A percentile compares a stretch with the other conserved stretches of the same genome.
Evolutionary conservation across 92 coral and sea anemone species (phyloP).

Genomic region (Epizoanthus ramosus): DNA sequence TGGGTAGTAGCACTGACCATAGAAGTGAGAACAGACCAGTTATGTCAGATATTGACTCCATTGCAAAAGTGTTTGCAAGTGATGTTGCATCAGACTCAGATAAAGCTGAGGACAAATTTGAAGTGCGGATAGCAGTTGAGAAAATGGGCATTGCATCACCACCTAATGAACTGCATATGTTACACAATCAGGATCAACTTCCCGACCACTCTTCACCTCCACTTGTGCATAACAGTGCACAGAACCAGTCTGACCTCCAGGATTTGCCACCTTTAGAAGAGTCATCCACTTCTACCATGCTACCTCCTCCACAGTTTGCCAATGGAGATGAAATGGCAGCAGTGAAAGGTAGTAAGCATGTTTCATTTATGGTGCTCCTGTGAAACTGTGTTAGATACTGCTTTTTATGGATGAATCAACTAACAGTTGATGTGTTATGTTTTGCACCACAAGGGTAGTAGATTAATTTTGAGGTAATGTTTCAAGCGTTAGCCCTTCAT

Average conservation of each 20-base stretch:
- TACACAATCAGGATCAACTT: not conserved
- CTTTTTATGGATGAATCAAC: no score
- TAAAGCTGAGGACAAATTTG: constrained; percentile 4
- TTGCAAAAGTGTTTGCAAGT: constrained; percentile 6
- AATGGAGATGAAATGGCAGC: not conserved
- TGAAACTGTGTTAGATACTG: not conserved
- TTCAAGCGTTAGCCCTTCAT: no score
- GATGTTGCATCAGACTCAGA: not conserved
- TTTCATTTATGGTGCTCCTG: no score
- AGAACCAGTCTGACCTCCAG: not conserved
- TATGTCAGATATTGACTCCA: not conserved
- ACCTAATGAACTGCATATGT: not conserved
- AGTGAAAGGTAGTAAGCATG: not conserved
- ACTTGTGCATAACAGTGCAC: not conserved
- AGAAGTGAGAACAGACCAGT: not conserved
- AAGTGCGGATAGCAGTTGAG: constrained; percentile 8
- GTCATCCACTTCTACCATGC: not conserved
- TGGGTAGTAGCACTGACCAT: not conserved
- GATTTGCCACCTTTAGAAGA: not conserved
- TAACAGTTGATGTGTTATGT: no score
- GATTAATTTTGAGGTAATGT: no score
- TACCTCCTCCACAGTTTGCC: constrained; percentile 11
- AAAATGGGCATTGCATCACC: not conserved
- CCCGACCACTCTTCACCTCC: not conserved
- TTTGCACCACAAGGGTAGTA: no score